Evolutionary conservation across 2,888 invertebrate genomes (phyloP), one percentile per base, ranked within the genome.

Genomic region (Tridacna gigas): DNA sequence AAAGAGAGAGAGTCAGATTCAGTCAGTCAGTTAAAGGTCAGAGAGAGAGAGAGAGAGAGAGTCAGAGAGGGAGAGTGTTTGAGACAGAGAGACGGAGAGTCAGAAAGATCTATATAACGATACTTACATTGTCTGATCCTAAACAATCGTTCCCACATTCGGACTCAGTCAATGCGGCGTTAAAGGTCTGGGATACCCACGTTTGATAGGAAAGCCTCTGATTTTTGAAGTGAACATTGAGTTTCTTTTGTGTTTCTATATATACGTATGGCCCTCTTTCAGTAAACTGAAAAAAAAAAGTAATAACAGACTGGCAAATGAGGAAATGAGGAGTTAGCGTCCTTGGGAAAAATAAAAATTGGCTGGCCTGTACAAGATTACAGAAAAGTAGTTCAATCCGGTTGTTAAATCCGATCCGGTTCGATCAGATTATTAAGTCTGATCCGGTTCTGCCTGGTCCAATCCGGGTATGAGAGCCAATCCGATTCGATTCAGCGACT

Each of bases 191-290:
- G 11, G 77, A 66, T 13, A 82, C 67, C 60, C 65, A 74, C n/a
- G 82, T 66, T 15, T 83, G 83, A 25, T 78, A 88, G 22, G 79
- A 82, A 28, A 88, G 81, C 22, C 85, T 79, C 15, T 83, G 79
- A 0, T 82, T 76, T 13, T 75, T 80, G 80, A 90, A 90, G 4
- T 22, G 37, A 9, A 89, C 84, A 56, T 90, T 85, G 0, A 86
- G 67, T 65, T 79, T 80, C 5, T 47, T 67, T 63, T 82, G 84
- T 12, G 65, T 79, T 56, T 89, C 89, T 28, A 25, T 82, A 84
- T 90, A 90, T 1, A 90, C 84, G 76, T 89, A 90, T 0, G 90
- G 90, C 0, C 90, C 90, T 66, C 77, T 76, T 65, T 89, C 79
- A 25, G 76, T 77, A 65, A 90, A 78, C 90, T 90, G 80, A 45